Evolutionary conservation across 1,140 invertebrate genomes (phyloP), one percentile per base, ranked within the genome.

Genomic region (Drosophila orena): DNA sequence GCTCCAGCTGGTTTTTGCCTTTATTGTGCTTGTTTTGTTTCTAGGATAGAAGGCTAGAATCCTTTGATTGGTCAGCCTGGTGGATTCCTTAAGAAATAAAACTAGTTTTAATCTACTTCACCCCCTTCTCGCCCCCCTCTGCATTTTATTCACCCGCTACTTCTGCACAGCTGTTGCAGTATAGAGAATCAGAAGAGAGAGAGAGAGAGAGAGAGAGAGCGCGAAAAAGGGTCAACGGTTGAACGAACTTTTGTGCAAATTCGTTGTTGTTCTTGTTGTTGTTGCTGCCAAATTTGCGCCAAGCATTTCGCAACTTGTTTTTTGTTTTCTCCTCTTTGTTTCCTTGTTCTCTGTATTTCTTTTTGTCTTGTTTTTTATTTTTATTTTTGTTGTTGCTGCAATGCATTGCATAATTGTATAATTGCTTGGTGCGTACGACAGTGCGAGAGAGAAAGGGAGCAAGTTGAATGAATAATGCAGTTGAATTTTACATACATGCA

Each of bases 211-310:
- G 46, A 70, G 53, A 44, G 75, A 35, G 43, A 69, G 68, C 38
- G 49, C 30, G 24, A 90, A 90, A 90, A 91, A 90, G 88, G 88
- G 88, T 90, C 88, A 90, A 70, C 77, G 64, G 88, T 85, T 90
- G 76, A 90, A 83, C 76, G 88, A 90, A 90, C 88, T 84, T 66
- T 69, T 56, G 65, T 72, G 80, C 77, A 85, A 89, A 89, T 80
- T 86, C 54, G 59, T 46, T 62, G 66, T 55, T 60, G 10, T 30
- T 57, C 24, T 49, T 35, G 17, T 62, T 57, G 22, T 46, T 64
- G 27, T 24, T 24, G 24, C 4, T 74, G 68, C 77, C 73, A 56
- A 86, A 79, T 77, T 69, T 70, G 56, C 77, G 17, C 37, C 75
- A 73, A 68, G 53, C 53, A 64, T 85, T 86, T 81, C 71, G 58